These are phyloP conservation scores for Drosophila koepferae DNA, from an alignment of 2,888 invertebrate genomes.

Conservation along the genomic window DNA sequence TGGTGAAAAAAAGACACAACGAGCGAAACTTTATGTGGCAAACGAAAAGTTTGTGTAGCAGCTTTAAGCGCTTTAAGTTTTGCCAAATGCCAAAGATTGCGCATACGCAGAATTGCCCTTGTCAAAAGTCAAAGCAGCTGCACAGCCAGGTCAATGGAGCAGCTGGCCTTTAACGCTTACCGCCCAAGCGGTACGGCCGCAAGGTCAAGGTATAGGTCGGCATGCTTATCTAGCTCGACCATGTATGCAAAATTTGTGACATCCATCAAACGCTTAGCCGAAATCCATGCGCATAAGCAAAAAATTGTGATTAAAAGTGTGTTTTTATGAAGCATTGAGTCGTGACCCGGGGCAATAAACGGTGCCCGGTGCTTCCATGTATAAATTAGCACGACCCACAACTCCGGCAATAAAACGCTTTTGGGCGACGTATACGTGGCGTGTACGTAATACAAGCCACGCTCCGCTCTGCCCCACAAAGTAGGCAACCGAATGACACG, in stretches of 20 bases:
- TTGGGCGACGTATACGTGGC: conserved; percentile 49
- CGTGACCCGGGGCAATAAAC: conserved; percentile 66
- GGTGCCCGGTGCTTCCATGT: conserved; percentile 39
- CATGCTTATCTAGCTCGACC: conserved; percentile 26
- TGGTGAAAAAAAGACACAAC: conserved; percentile 17
- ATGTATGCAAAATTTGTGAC: conserved; percentile 44
- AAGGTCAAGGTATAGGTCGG: conserved; percentile 26
- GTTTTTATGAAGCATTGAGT: conserved; percentile 68
- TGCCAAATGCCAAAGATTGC: conserved; percentile 61
- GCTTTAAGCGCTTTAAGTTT: conserved; percentile 71
- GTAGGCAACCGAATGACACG: conserved; percentile 70
- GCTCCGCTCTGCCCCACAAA: conserved; percentile 26
- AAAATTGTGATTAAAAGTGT: conserved; percentile 73
- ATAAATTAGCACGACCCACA: conserved; percentile 69
- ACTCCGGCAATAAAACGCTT: conserved; percentile 71
- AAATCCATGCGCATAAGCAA: conserved; percentile 49
- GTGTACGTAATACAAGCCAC: conserved; percentile 25
- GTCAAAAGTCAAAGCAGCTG: conserved; percentile 58
- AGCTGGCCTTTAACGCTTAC: conserved; percentile 4
- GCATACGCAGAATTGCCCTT: conserved; percentile 55
- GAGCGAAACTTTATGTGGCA: conserved; percentile 48
- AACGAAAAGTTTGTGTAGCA: conserved; percentile 39
- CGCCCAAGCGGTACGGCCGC: not conserved
- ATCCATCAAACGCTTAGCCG: conserved; percentile 29
- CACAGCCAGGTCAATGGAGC: conserved; percentile 36